Base-by-base conservation (phyloP, 2,113 vertebrate genomes). In the Lophochroa leadbeateri region DNA sequence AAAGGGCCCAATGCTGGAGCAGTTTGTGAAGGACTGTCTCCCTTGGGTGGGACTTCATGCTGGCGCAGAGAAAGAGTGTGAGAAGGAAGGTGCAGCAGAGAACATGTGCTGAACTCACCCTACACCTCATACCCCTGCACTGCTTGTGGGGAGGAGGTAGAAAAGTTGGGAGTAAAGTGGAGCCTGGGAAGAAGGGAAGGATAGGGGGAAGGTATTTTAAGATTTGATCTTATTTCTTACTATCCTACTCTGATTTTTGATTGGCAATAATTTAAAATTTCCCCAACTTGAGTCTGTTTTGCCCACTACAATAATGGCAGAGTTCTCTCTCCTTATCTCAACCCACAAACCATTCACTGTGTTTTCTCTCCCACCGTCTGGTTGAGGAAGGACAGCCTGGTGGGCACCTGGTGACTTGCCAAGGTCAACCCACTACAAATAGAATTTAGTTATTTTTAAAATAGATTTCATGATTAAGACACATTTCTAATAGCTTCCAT, bases 31-130 rank as follows among this genome's bases (percentile, higher is more conserved):
- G n/a, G 21, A 87, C 71, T 24, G 18, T 65, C 29, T 58, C n/a
- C 15, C 5, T 8, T 35, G 20, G 39, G 13, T 49, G 13, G 13
- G 7, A n/a, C 57, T 6, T 35, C 11, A 44, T 1, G 0, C 17
- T 44, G 27, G 7, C 37, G 31, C 31, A 63, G 24, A 5, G 28
- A 9, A 55, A 27, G 24, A 69, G 11, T 2, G 4, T 18, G 3
- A 90, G 49, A 17, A 83, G 11, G 47, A 61, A 69, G 39, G 5
- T 55, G 20, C 24, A 25, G 28, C 55, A 64, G 25, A 64, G 17
- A 63, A 41, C 3, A 0, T 13, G 18, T 29, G 8, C 49, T 23
- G 35, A 70, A 55, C 21, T 64, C 6, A 27, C 31, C 11, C 25
- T 29, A 27, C 12, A n/a, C 20, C n/a, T 29, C 6, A 2, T 44